Evolutionary conservation across 1,140 invertebrate species (phyloP).

Genomic region (Lepidotrigona ventralis): DNA sequence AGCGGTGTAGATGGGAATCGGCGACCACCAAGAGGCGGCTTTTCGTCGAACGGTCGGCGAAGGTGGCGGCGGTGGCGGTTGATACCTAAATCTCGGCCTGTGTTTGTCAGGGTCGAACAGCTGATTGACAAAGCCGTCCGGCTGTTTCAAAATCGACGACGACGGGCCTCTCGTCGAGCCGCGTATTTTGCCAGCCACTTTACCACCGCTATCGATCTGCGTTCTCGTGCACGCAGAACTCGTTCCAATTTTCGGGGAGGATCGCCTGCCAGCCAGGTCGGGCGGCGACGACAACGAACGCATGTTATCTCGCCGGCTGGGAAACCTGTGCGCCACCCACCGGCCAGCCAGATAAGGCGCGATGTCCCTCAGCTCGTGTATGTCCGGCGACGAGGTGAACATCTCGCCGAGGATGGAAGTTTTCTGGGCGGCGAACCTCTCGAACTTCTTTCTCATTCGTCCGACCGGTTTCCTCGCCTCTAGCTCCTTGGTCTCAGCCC

Average conservation of each 20-base stretch:
- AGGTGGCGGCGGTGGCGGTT: constrained; percentile 81
- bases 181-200: constrained; percentile 13
- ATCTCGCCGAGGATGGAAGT: constrained; percentile 88
- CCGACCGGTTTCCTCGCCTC: constrained; percentile 82
- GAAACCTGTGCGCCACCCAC: constrained; percentile 89
- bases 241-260: constrained; percentile 8
- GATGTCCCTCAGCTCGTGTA: constrained; percentile 88
- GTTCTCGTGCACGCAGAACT: not conserved
- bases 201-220: constrained; percentile 16
- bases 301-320: constrained; percentile 84
- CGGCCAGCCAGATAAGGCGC: constrained; percentile 87
- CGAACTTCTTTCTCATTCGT: constrained; percentile 86
- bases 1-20: constrained; percentile 80
- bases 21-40: constrained; percentile 78
- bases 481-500: constrained; percentile 72
- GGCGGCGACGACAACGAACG: constrained; percentile 82
- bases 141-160: constrained; percentile 83
- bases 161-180: constrained; percentile 67
- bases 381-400: constrained; percentile 90
- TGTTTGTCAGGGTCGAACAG: constrained; percentile 88
- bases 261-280: constrained; percentile 66
- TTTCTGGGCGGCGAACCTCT: constrained; percentile 71
- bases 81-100: constrained; percentile 88
- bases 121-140: constrained; percentile 83
- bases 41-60: constrained; percentile 70